Percentiles rank a stretch among this genome's conserved stretches.
phyloP scores from a whole-genome alignment of 1,140 invertebrate species.

The Dinothrombium tinctorium region DNA sequence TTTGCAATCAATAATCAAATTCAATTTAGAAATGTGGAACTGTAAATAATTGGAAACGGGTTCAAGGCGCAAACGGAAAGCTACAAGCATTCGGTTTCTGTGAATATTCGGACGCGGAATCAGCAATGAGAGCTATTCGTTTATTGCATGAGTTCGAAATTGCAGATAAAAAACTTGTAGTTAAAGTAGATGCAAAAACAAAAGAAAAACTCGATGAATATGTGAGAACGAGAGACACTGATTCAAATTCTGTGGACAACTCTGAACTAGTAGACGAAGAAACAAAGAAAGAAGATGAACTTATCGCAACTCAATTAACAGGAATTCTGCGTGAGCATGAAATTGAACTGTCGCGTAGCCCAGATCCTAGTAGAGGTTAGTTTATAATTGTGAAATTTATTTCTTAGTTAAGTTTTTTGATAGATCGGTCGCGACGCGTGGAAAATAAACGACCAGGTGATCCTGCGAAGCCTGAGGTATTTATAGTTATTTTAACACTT shows the following conservation, averaged over 20 bases:
- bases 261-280: slow-evolving; percentile 42
- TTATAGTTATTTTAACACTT: background rate
- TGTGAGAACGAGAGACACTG: slow-evolving; percentile 13
- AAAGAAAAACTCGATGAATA: slow-evolving; percentile 79
- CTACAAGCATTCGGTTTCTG: slow-evolving; percentile 86
- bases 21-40: slow-evolving; percentile 42
- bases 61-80: slow-evolving; percentile 48
- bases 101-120: slow-evolving; percentile 80
- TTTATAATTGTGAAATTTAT: background rate
- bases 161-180: slow-evolving; percentile 74
- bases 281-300: slow-evolving; percentile 32
- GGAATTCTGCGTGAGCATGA: slow-evolving; percentile 15
- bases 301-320: slow-evolving; percentile 12
- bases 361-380: slow-evolving; percentile 1
- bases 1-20: background rate
- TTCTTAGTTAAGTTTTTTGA: background rate
- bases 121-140: slow-evolving; percentile 73
- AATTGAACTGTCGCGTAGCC: slow-evolving; percentile 13
- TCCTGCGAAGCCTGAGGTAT: background rate
- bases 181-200: slow-evolving; percentile 94
- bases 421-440: background rate
- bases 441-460: background rate
- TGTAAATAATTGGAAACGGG: slow-evolving; percentile 86
- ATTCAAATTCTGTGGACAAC: slow-evolving; percentile 33
- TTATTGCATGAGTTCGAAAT: slow-evolving; percentile 81